Evolutionary conservation across 2,113 vertebrate species (phyloP).

Genomic region (Barbus barbus): DNA sequence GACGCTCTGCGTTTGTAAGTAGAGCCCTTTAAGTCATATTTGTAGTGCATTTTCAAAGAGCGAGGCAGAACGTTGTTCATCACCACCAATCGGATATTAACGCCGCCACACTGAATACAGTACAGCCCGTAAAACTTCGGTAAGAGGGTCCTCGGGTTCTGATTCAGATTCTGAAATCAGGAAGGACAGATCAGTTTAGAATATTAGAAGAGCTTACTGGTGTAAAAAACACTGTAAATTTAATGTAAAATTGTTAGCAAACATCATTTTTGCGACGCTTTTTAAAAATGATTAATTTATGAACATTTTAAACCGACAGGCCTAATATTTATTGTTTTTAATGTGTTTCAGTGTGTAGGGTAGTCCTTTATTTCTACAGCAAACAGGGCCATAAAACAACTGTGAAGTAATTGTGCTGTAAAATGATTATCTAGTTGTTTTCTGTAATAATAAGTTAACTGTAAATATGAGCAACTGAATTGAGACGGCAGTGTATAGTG

Average conservation of each 20-base stretch:
- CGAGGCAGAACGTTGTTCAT: conserved; percentile 97
- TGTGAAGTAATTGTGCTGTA: neutral
- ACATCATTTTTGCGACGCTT: no score
- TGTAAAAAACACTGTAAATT: neutral
- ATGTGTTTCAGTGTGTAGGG: neutral
- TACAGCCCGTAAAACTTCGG: conserved; percentile 98
- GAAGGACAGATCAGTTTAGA: neutral
- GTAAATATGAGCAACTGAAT: neutral
- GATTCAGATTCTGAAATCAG: conserved; percentile 87
- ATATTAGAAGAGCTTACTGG: neutral
- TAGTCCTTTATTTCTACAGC: neutral
- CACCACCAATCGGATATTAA: conserved; percentile 88
- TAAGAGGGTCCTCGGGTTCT: conserved; percentile 92
- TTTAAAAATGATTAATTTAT: neutral
- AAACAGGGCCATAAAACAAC: neutral
- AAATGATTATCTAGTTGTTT: neutral
- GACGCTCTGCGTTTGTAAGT: conserved; percentile 91
- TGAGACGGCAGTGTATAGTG: neutral
- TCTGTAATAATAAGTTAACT: neutral
- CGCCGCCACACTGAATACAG: conserved; percentile 88
- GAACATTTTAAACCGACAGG: neutral
- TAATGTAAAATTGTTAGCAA: neutral
- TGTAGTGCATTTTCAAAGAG: conserved; percentile 90
- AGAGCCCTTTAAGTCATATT: conserved; percentile 94
- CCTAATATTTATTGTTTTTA: neutral